These are phyloP conservation scores for Tipula lateralis DNA, from an alignment of 2,888 invertebrate genomes.

Conservation along the genomic window DNA sequence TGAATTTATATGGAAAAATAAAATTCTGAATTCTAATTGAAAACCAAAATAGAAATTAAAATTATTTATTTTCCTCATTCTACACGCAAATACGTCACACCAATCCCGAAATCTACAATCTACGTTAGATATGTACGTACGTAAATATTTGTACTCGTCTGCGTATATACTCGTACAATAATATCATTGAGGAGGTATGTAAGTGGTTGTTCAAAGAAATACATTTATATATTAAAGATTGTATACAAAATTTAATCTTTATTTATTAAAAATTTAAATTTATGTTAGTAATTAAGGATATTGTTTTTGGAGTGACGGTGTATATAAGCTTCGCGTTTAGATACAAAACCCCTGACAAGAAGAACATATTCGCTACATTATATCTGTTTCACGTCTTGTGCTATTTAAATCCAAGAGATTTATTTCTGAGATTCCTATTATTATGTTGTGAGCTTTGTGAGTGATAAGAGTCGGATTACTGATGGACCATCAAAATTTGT, in stretches of 20 bases:
- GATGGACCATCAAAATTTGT: too few species aligned
- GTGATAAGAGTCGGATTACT: too few species aligned
- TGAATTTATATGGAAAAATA: not conserved
- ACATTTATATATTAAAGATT: not conserved
- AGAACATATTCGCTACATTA: too few species aligned
- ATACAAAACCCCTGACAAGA: too few species aligned
- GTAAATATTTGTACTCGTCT: not conserved
- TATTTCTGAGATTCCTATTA: too few species aligned
- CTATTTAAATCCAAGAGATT: too few species aligned
- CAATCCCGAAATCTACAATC: not conserved
- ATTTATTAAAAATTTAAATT: not conserved
- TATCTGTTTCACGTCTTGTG: too few species aligned
- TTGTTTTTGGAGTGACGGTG: too few species aligned
- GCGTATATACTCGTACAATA: too few species aligned
- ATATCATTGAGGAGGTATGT: not conserved
- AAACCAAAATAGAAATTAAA: conserved; percentile 11
- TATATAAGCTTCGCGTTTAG: too few species aligned
- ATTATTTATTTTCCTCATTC: not conserved
- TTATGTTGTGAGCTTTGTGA: too few species aligned
- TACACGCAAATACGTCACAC: not conserved
- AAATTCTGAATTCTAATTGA: not conserved
- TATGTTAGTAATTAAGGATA: not conserved
- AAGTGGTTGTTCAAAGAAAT: not conserved
- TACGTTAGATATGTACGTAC: not conserved
- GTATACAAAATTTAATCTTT: not conserved